Conservation (phyloP, 2,888 invertebrate species). For the Drosophila anceps region DNA sequence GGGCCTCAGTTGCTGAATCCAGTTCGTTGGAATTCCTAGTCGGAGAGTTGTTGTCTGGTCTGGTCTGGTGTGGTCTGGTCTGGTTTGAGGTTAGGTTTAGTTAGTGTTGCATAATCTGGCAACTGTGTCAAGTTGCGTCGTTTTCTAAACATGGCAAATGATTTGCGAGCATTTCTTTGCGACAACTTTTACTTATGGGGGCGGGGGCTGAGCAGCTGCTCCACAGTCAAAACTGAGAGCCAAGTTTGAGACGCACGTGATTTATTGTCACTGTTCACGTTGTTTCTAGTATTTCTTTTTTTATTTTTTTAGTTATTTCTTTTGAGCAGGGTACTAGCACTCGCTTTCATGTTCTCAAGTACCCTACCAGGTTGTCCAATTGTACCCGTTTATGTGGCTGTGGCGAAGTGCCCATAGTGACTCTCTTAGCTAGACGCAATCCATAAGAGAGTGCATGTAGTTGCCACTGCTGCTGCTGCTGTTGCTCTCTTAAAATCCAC, state of each 20-base stretch:
- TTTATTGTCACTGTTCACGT: conserved; percentile 76
- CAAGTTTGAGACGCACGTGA: conserved; percentile 63
- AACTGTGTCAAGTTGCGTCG: conserved; percentile 71
- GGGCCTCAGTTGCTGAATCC: conserved; percentile 46
- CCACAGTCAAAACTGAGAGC: background rate
- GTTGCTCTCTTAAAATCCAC: conserved; percentile 68
- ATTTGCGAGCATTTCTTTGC: conserved; percentile 63
- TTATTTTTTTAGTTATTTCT: background rate
- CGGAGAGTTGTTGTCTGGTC: conserved; percentile 26
- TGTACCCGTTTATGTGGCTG: conserved; percentile 26
- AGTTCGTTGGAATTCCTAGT: conserved; percentile 49
- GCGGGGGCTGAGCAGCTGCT: conserved; percentile 37
- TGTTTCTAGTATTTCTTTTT: conserved; percentile 27
- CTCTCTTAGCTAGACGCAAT: conserved; percentile 63
- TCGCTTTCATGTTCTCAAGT: conserved; percentile 68
- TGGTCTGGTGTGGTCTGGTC: conserved; percentile 26
- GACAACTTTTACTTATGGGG: conserved; percentile 36
- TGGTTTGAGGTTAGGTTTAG: conserved; percentile 61
- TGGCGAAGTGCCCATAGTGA: conserved; percentile 5
- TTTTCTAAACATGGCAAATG: conserved; percentile 76
- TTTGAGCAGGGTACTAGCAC: conserved; percentile 42
- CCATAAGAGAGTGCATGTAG: conserved; percentile 40
- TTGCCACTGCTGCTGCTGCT: background rate
- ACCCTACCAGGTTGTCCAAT: conserved; percentile 47
- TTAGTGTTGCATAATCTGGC: conserved; percentile 64